Evolutionary conservation across 2,888 invertebrate species (phyloP).

Genomic region (Dugesia japonica): DNA sequence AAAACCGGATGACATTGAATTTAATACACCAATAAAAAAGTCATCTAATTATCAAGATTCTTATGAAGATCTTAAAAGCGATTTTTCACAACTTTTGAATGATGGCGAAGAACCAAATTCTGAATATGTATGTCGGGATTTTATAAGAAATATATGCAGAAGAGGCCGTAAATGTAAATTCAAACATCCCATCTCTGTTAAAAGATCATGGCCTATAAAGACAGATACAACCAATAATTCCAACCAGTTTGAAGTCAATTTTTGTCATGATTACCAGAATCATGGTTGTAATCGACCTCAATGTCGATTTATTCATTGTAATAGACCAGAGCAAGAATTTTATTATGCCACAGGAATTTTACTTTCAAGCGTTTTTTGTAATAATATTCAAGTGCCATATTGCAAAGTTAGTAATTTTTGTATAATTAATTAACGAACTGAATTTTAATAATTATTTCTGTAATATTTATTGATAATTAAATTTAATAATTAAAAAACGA

Average conservation of each 20-base stretch:
- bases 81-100: not conserved
- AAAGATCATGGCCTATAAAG: not conserved
- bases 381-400: constrained; percentile 10
- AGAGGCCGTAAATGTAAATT: constrained; percentile 54
- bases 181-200: constrained; percentile 47
- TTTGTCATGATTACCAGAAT: constrained; percentile 58
- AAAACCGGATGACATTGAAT: not conserved
- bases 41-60: not conserved
- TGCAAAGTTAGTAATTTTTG: not conserved
- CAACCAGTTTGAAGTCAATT: constrained; percentile 40
- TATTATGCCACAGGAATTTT: constrained; percentile 60
- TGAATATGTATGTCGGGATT: constrained; percentile 51
- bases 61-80: not conserved
- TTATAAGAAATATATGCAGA: constrained; percentile 53
- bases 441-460: too few relatives aligned
- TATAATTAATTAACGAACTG: too few relatives aligned
- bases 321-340: constrained; percentile 59
- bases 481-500: too few relatives aligned
- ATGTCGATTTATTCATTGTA: constrained; percentile 64
- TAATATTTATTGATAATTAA: too few relatives aligned
- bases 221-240: not conserved
- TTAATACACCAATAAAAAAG: not conserved
- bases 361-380: constrained; percentile 49
- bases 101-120: not conserved
- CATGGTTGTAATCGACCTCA: constrained; percentile 59